These are phyloP conservation scores for Lasioglossum calceatum DNA, from an alignment of 2,888 invertebrate species.

Conservation along the genomic window DNA sequence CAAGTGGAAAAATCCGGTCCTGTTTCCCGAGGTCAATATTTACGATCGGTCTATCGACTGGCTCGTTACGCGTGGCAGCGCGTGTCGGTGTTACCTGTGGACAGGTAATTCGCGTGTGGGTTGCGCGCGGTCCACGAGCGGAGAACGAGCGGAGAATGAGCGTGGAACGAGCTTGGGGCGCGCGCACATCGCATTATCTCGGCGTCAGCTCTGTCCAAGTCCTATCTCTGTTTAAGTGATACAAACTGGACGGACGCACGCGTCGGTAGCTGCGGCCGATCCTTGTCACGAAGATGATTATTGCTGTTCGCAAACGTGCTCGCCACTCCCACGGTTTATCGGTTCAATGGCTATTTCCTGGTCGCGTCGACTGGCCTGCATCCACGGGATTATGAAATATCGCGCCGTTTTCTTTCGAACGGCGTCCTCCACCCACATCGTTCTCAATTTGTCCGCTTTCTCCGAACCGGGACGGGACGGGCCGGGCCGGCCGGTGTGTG, in stretches of 20 bases:
- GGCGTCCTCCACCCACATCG: constrained; percentile 53
- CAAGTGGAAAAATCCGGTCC: neutral
- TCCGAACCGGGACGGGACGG: constrained; percentile 14
- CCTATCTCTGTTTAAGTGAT: constrained; percentile 73
- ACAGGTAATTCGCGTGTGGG: constrained; percentile 45
- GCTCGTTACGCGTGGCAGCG: neutral
- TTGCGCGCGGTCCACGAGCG: constrained; percentile 7
- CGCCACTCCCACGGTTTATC: constrained; percentile 50
- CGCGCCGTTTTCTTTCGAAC: constrained; percentile 20
- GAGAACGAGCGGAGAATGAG: neutral
- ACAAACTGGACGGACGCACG: constrained; percentile 55
- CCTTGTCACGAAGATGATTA: constrained; percentile 72
- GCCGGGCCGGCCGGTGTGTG: neutral
- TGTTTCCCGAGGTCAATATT: neutral
- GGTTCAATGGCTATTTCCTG: constrained; percentile 3
- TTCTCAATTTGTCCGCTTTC: constrained; percentile 60
- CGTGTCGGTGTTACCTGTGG: constrained; percentile 23
- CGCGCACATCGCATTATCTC: constrained; percentile 70
- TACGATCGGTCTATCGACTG: neutral
- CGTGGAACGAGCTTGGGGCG: constrained; percentile 22
- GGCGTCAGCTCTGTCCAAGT: constrained; percentile 69
- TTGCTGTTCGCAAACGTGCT: constrained; percentile 74
- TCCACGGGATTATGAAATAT: constrained; percentile 33
- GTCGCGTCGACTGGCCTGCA: neutral
- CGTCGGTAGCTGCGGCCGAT: constrained; percentile 17